A percentile compares a stretch with the other conserved stretches of the same genome.
Evolutionary conservation across 2,113 vertebrate species (phyloP).

Genomic region (Todiramphus chloris): DNA sequence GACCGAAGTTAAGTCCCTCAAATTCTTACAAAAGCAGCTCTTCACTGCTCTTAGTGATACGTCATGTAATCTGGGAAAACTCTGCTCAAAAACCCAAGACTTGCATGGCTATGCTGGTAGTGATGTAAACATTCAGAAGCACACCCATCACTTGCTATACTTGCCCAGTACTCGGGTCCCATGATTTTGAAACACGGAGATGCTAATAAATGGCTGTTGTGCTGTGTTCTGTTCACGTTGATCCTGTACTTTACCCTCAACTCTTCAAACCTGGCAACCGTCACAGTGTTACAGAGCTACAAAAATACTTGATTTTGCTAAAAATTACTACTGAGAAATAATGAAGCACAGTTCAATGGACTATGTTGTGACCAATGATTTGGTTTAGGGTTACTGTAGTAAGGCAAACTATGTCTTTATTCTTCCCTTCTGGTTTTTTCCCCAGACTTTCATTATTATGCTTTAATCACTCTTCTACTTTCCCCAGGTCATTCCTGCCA

Average conservation of each 20-base stretch:
- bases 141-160: rapidly evolving
- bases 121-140: neutral
- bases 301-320: neutral
- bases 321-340: neutral
- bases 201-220: neutral
- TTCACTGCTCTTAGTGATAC: neutral
- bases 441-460: neutral
- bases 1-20: neutral
- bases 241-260: neutral
- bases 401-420: neutral
- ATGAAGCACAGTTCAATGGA: neutral
- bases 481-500: neutral
- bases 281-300: neutral
- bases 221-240: neutral
- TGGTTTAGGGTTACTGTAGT: neutral
- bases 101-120: neutral
- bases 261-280: neutral
- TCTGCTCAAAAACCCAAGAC: neutral
- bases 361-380: neutral
- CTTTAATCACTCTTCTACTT: neutral
- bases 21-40: neutral
- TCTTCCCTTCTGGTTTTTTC: neutral
- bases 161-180: neutral
- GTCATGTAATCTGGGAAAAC: neutral
- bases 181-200: neutral